A percentile compares a stretch with the other conserved stretches of the same genome.
Evolutionary conservation across 2,888 invertebrate genomes (phyloP).

Genomic region (Mellilla xanthometata): DNA sequence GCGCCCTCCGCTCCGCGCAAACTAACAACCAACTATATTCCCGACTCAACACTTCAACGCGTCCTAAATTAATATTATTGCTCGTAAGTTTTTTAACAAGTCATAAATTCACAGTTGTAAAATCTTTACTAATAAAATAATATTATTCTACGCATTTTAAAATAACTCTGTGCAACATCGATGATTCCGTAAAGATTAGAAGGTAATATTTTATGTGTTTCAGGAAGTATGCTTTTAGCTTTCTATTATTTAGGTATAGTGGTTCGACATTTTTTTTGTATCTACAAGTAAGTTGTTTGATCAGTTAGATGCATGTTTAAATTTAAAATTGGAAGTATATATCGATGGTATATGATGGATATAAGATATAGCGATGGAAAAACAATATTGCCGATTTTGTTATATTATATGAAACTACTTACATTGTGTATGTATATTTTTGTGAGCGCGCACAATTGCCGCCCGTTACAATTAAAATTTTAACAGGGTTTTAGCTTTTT

Average conservation of each 20-base stretch:
- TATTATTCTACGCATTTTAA: conserved; percentile 1
- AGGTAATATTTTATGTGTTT: conserved; percentile 17
- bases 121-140: conserved; percentile 8
- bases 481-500: too few species aligned
- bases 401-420: too few species aligned
- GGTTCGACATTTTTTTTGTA: too few species aligned
- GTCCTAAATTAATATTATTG: conserved; percentile 21
- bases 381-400: too few species aligned
- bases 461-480: too few species aligned
- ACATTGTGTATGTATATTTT: too few species aligned
- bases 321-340: too few species aligned
- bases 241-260: background rate
- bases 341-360: too few species aligned
- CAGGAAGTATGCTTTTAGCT: conserved; percentile 9
- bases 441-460: too few species aligned
- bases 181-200: conserved; percentile 14
- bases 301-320: too few species aligned
- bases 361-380: too few species aligned
- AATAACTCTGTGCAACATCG: conserved; percentile 14
- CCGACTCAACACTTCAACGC: conserved; percentile 13
- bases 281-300: too few species aligned
- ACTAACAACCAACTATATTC: background rate
- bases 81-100: conserved; percentile 16
- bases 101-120: conserved; percentile 14
- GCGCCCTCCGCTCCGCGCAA: conserved; percentile 3